Conservation (phyloP, 1,140 invertebrate species). For the Cotesia vestalis region DNA sequence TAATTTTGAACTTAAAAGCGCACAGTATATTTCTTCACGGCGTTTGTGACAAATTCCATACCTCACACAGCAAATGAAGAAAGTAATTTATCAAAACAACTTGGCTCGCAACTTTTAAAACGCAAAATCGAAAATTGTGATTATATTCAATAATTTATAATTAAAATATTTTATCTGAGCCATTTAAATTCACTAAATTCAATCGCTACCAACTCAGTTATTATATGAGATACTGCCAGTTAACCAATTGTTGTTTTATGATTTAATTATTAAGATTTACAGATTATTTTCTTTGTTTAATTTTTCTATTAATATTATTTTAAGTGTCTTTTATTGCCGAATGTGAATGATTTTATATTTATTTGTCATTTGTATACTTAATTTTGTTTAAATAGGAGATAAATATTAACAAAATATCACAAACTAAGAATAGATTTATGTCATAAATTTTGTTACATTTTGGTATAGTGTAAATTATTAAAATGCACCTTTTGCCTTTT, state of each 20-base stretch:
- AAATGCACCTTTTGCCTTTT: conserved; percentile 20
- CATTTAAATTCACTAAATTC: not conserved
- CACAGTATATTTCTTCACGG: conserved; percentile 22
- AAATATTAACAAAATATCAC: not conserved
- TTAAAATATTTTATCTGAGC: not conserved
- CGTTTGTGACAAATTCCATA: not conserved
- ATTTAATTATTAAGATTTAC: not conserved
- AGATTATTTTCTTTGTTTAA: not conserved
- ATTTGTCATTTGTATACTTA: not conserved
- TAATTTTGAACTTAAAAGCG: not conserved
- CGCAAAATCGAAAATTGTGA: not conserved
- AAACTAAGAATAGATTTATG: not conserved
- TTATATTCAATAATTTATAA: not conserved
- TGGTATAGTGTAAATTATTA: not conserved
- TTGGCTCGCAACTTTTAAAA: not conserved
- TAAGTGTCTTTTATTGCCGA: conserved; percentile 11
- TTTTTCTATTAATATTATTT: not conserved
- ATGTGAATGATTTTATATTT: conserved; percentile 3
- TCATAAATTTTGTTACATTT: not conserved
- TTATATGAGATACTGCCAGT: not conserved
- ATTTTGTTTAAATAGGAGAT: not conserved
- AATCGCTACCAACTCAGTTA: not conserved
- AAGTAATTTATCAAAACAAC: conserved; percentile 1
- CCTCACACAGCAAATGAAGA: not conserved
- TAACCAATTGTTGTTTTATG: not conserved